Conservation (phyloP, 2,113 vertebrate genomes). For the Zapornia atra region DNA sequence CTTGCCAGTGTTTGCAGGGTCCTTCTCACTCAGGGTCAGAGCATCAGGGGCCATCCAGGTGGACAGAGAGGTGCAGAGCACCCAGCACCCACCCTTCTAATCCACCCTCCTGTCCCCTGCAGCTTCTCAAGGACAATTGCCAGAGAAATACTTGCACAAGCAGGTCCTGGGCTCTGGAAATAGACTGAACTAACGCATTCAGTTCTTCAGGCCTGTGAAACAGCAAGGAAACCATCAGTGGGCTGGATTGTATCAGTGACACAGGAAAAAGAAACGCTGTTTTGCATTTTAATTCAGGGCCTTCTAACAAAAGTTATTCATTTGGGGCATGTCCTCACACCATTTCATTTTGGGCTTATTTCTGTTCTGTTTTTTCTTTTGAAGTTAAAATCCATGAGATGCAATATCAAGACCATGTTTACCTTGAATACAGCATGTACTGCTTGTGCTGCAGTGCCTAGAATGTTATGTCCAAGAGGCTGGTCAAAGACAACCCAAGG, state of each 20-base stretch:
- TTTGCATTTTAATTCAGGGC: not conserved
- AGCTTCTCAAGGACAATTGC: not conserved
- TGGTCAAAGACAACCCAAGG: slow-evolving; percentile 52
- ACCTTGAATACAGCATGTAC: slow-evolving; percentile 74
- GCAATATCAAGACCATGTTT: slow-evolving; percentile 68
- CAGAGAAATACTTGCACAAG: not conserved
- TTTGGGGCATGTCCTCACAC: not conserved
- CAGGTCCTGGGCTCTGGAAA: not conserved
- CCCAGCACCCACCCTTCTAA: not conserved
- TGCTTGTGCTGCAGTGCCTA: slow-evolving; percentile 69
- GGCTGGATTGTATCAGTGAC: not conserved
- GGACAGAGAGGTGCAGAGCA: not conserved
- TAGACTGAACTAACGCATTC: not conserved
- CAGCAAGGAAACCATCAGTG: not conserved
- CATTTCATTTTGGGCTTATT: not conserved
- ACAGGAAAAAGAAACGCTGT: not conserved
- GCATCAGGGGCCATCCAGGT: not conserved
- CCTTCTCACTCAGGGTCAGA: not conserved
- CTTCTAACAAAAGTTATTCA: not conserved
- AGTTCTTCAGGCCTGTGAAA: not conserved
- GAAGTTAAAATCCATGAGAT: slow-evolving; percentile 69
- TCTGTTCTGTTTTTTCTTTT: not conserved
- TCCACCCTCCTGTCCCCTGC: no score
- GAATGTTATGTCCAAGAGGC: slow-evolving; percentile 72
- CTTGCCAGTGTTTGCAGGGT: not conserved